Conservation (phyloP, 2,797 vertebrate species). For the Gymnothorax javanicus region DNA sequence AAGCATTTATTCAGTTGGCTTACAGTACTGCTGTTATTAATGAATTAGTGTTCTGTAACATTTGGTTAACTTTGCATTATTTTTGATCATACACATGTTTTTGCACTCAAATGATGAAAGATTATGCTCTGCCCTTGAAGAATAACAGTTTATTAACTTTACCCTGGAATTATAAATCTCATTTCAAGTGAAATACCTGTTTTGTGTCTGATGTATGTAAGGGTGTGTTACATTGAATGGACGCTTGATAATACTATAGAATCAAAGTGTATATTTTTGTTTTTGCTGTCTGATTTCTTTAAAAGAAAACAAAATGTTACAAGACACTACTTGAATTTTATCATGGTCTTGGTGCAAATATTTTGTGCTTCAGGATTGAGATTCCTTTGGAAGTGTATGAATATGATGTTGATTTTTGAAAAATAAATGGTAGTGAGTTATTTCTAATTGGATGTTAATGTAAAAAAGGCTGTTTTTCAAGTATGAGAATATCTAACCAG, state of each 20-base stretch:
- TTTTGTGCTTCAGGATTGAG: conserved; percentile 51
- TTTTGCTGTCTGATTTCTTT: conserved; percentile 26
- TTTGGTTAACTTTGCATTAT: not conserved
- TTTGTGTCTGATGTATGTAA: not conserved
- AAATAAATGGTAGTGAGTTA: conserved; percentile 49
- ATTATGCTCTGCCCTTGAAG: not conserved
- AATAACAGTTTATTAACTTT: not conserved
- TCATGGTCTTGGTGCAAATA: conserved; percentile 33
- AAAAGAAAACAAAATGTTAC: conserved; percentile 21
- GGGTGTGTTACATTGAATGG: not conserved
- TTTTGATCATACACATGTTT: not conserved
- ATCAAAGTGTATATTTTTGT: conserved; percentile 31
- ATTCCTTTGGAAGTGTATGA: conserved; percentile 54
- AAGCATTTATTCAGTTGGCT: not conserved
- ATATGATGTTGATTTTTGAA: conserved; percentile 70
- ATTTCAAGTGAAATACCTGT: not conserved
- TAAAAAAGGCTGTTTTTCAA: conserved; percentile 6
- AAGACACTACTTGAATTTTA: conserved; percentile 32
- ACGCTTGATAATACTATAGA: conserved; percentile 26
- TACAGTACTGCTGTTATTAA: not conserved
- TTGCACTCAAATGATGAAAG: not conserved
- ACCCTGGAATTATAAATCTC: not conserved
- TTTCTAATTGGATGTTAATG: conserved; percentile 10
- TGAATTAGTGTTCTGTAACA: not conserved
- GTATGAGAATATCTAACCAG: not conserved